Base-by-base conservation (phyloP, 2,113 vertebrate species). In the Leucopsar rothschildi region DNA sequence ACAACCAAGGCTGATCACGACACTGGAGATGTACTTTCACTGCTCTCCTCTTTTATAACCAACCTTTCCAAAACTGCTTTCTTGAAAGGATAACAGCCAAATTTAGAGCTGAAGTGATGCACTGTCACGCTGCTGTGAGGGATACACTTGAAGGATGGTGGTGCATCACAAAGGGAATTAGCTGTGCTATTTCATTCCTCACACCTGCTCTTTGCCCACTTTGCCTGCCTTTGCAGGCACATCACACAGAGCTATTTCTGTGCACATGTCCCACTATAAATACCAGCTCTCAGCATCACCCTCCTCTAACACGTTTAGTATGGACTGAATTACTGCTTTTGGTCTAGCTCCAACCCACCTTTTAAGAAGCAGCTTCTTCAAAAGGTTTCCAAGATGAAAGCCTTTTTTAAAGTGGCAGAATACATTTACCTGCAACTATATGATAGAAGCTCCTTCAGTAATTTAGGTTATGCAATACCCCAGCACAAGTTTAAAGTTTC, bases 301-400 rank as follows among this genome's bases (percentile, higher is more conserved):
- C 86, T 75, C 37, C 39, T 44, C 80, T 60, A 71, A 83, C 88
- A 75, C 5, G 69, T 60, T 96, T 11, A 25, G 71, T 49, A 95
- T 50, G 3, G 8, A 88, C 82, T 73, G 25, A 80, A 78, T 94
- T 39, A 92, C 90, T 96, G 93, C 86, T 95, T 96, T 96, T 93
- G 90, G 85, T 96, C 93, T 81, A 78, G 61, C 92, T 97, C 93
- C 96, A 97, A 97, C 96, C 96, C 96, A 97, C 96, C 96, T 97
- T 97, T 96, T 97, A 96, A 95, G 96, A 97, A 88, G 96, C 93
- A 96, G 96, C 86, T 96, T 93, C 96, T 96, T 97, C 96, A 96
- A 97, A 97, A 97, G 93, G 96, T 96, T 97, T 97, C 96, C 95
- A 96, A 97, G 96, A 96, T 96, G 95, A 97, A 97, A 96, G 95